Evolutionary conservation across 2,113 vertebrate species (phyloP), one percentile per base, ranked within the genome.

Genomic region (Australoheros scitulus): DNA sequence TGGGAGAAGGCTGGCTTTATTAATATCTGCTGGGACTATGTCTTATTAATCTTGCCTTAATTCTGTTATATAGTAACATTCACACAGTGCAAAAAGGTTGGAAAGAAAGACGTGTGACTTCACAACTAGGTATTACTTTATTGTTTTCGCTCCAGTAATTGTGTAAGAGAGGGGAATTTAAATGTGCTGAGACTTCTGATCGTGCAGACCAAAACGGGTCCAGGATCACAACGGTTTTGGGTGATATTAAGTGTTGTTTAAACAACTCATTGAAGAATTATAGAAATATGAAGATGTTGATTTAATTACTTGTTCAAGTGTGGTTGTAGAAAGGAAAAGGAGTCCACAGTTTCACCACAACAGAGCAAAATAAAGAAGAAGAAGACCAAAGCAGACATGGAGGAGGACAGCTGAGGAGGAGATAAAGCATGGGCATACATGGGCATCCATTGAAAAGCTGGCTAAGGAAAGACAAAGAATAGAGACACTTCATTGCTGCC

Each of bases 161-260:
- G 38, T 79, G 61, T 36, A 61, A 78, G 79, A 72, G 68, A 65
- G 41, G 36, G 3, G 26, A 10, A 36, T 0, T 0, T 55, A 72
- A 72, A 72, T 13, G 15, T 80, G 79, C 82, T 86, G 76, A 80
- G 55, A 68, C 61, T 65, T 77, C 24, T 68, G 57, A 86, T 56
- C 68, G 77, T 83, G 26, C n/a, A 38, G 59, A 75, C 55, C 59
- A 24, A 6, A 72, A 72, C 24, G n/a, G 26, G 52, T 50, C 18
- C 22, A 8, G 11, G 36, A 70, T 41, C n/a, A 41, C 17, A n/a
- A 18, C n/a, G 22, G 61, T 59, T 85, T 10, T 61, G 58, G 43
- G 74, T 65, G 34, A 38, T 74, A 87, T 60, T 79, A 77, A 72
- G 70, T 56, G 50, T 38, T 79, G 24, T 14, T 18, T 18, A 52